Evolutionary conservation across 2,797 vertebrate genomes (phyloP).

Genomic region (Aphelocoma californica): DNA sequence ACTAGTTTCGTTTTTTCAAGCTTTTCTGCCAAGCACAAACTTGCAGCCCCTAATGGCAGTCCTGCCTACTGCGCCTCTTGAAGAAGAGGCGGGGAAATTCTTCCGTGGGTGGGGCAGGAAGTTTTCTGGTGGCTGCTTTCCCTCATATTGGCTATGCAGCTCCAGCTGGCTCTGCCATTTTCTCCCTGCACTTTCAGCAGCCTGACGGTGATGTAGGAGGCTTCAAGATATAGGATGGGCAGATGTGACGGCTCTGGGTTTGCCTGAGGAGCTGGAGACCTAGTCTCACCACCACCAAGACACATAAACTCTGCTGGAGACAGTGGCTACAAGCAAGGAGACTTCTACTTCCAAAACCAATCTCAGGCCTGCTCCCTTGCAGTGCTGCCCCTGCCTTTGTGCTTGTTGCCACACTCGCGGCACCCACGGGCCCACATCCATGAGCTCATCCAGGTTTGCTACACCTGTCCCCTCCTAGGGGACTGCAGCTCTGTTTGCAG

Average conservation of each 20-base stretch:
- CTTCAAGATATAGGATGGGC: background rate
- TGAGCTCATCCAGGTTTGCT: accelerated
- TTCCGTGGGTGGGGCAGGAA: background rate
- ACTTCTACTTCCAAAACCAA: background rate
- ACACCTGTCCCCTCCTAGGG: accelerated
- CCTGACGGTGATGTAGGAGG: background rate
- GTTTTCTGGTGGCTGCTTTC: background rate
- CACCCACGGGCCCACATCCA: accelerated
- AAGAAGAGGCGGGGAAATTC: background rate
- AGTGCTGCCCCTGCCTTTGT: background rate
- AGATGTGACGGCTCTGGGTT: background rate
- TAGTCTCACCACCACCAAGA: background rate
- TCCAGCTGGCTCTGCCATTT: background rate
- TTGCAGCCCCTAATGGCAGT: background rate
- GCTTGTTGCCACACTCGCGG: accelerated
- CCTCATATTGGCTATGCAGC: background rate
- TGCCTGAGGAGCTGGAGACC: background rate
- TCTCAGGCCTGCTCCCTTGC: accelerated
- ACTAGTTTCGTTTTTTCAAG: background rate
- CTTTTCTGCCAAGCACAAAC: background rate
- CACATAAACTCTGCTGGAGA: background rate
- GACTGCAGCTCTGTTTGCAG: background rate
- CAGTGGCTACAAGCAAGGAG: background rate
- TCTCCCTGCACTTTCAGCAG: background rate
- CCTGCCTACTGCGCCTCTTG: accelerated